Base-by-base conservation (phyloP, 2,888 invertebrate species). In the Thalpophila matura region DNA sequence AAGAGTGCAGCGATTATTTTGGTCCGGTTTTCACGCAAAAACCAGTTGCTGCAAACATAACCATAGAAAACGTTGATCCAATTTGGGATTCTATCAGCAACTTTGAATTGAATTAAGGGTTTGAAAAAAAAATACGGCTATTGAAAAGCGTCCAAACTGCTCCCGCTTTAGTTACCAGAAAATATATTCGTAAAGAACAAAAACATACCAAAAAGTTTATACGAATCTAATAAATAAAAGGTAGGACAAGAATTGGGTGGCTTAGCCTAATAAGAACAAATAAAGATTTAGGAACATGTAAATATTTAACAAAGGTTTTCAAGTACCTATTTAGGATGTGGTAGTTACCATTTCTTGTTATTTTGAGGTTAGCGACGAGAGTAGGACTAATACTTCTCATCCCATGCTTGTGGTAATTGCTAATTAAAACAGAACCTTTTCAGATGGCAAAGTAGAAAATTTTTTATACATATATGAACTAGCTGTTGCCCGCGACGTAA, bases 71-170 rank as follows among this genome's bases (percentile, higher is more conserved):
- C 33, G 47, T 61, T 62, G 47, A 70, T 70, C 51, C 75, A 70
- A 71, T 71, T 70, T 70, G 29, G 35, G 22, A 70, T 62, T 70
- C 63, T 56, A 70, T 75, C 71, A 70, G 35, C 33, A 40, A 74
- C 22, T 49, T 22, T 75, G 64, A 74, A 71, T 56, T 53, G 43
- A 49, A 9, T 33, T 29, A 14, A 40, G 24, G 14, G 33, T 33
- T 22, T n/a, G n/a, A 35, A 59, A 55, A 55, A 74, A 60, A 33
- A 4, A 40, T 22, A 18, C 45, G 22, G 12, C 14, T 16, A 22
- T 46, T 50, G 37, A 42, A 74, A 55, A 31, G 24, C 12, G 1
- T 29, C 4, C 5, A 49, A 67, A 67, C 47, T 14, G 2, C 37
- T 20, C n/a, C 27, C 9, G 18, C 14, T 74, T 54, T 73, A 14